These are phyloP conservation scores for Cyprinodon tularosa DNA, from an alignment of 2,113 vertebrate species.

Conservation along the genomic window DNA sequence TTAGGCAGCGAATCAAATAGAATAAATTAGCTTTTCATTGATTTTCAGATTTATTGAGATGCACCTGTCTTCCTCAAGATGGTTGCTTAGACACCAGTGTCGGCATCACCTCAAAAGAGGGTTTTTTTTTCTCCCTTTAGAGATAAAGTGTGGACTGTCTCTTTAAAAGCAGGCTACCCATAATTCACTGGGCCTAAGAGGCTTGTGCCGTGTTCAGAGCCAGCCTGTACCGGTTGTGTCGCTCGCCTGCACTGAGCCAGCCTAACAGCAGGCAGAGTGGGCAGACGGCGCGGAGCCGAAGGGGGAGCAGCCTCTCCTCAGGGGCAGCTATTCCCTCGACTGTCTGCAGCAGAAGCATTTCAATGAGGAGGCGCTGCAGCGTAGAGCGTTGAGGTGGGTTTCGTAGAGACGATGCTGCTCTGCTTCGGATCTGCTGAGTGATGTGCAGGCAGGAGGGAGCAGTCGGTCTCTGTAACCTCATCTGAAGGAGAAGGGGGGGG, in stretches of 20 bases:
- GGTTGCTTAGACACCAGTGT: conserved; percentile 56
- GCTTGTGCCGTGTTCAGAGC: conserved; percentile 60
- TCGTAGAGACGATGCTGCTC: conserved; percentile 52
- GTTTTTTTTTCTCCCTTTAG: conserved; percentile 51
- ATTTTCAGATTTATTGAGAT: background rate
- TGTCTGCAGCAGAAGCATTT: conserved; percentile 31
- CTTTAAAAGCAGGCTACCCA: conserved; percentile 83
- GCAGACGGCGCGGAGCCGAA: conserved; percentile 46
- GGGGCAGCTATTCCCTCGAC: conserved; percentile 8
- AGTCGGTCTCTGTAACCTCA: conserved; percentile 53
- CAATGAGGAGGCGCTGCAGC: conserved; percentile 18
- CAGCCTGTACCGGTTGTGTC: conserved; percentile 63
- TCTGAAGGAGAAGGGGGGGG: conserved; percentile 35
- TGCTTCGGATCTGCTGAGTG: conserved; percentile 48
- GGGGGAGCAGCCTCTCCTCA: conserved; percentile 38
- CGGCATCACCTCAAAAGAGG: conserved; percentile 46
- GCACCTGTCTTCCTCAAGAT: conserved; percentile 8
- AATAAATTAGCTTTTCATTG: background rate
- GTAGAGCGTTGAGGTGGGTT: conserved; percentile 56
- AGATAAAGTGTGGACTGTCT: conserved; percentile 44
- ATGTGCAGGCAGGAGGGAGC: conserved; percentile 60
- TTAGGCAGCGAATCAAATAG: background rate
- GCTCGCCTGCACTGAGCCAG: conserved; percentile 57
- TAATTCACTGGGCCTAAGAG: conserved; percentile 72
- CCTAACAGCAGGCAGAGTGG: conserved; percentile 41